Base-by-base conservation (phyloP, 1,140 invertebrate genomes). In the Dendrolimus kikuchii region DNA sequence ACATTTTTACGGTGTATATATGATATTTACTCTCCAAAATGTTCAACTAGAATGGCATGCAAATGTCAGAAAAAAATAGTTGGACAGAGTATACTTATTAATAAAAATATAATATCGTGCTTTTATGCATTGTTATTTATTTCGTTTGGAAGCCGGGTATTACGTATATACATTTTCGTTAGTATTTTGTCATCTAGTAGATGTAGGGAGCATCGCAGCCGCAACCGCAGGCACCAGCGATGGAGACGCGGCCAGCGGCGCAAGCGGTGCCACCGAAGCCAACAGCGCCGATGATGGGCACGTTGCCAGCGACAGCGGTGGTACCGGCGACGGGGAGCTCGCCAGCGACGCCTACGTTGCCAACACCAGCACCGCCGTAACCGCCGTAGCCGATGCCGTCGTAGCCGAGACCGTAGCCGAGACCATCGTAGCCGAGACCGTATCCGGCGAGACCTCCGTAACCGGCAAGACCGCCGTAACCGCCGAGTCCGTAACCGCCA, bases 341-440 rank as follows among this genome's bases (percentile, higher is more conserved):
- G 4, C 75, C 75, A 7, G 59, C 54, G 6, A 76, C 73, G 3
- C 57, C 63, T 4, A 78, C 64, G 38, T 71, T 66, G 40, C 74
- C 74, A 7, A 69, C 52, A 7, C 74, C 74, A 7, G 57, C 57
- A 37, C 72, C 72, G 2, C 72, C 72, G 36, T 75, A 77, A 4
- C 56, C 58, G 3, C 54, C 62, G 3, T 49, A 6, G 2, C 7
- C 38, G 36, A 7, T 8, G 38, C 46, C 46, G n/a, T 6, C 46
- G n/a, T 6, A 6, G 38, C 7, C 38, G 7, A 7, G 41, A 10
- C 38, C 48, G 5, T n/a, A 49, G 9, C 7, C 60, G 38, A 23
- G 7, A 44, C 4, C 42, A 8, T 8, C n/a, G 23, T 37, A 37
- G 4, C 39, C 38, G 9, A 40, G 6, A 8, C 8, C 36, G 7